Evolutionary conservation across 2,888 invertebrate species (phyloP), one percentile per base, ranked within the genome.

Genomic region (Syritta pipiens): DNA sequence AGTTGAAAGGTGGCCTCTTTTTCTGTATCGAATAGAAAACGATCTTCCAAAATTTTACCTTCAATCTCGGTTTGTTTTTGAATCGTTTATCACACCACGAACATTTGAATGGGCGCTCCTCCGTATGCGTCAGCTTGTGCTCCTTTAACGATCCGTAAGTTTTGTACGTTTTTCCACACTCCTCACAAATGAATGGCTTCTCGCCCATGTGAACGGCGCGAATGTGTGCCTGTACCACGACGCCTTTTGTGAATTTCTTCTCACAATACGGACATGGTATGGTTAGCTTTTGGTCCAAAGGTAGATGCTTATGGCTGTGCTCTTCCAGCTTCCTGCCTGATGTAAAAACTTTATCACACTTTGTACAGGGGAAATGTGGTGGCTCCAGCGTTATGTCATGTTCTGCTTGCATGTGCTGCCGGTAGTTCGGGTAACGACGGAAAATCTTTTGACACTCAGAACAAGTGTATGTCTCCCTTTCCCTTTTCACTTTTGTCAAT

Each of bases 81-180:
- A 89, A 89, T 6, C 83, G 82, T 10, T 87, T 86, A 1, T 85
- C 84, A 42, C 89, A 89, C 19, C 88, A 86, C 1, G 85, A 83
- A 82, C 90, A 90, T 40, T 86, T 86, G 81, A 88, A 90, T 0
- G 90, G 90, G 2, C 88, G 86, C 3, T 88, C 89, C 1, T 89
- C 89, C 10, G 89, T 89, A 75, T 90, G 90, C 1, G 89, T 89
- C 3, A 90, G 85, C 68, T 89, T 87, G 83, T 90, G 90, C 75
- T 90, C 90, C 32, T 88, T 89, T 0, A 90, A 83, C 1, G 90
- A 89, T 1, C 90, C 89, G 44, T 89, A 88, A 2, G 90, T 89
- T 24, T 89, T 89, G 12, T 90, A 87, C 7, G 89, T 87, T 59
- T 89, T 88, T 0, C 90, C 90, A 81, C 90, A 90, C 63, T 88